Base-by-base conservation (phyloP, 2,888 invertebrate genomes). In the Polymixis lichenea region DNA sequence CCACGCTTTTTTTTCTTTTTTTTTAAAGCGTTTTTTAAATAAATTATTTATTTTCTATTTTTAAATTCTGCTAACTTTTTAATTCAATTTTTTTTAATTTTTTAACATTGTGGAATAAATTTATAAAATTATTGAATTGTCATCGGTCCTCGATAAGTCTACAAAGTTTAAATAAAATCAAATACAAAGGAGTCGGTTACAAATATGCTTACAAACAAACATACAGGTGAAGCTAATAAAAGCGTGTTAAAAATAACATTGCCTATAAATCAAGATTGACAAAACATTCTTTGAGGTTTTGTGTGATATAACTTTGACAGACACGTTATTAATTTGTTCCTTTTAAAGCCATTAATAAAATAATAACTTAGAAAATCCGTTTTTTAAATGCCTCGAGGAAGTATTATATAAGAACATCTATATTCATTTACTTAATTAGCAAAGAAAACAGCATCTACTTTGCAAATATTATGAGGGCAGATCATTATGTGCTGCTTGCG, bases 361-460 rank as follows among this genome's bases (percentile, higher is more conserved):
- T 64, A 74, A 81, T 66, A 70, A 72, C 74, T 64, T 64, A 69
- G 46, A 77, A 74, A 74, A 82, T 61, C 15, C 5, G 15, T 56
- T 43, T 46, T 6, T 49, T 53, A 53, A 65, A n/a, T 60, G 4
- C 11, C 56, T 70, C 22, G 28, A 77, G 82, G 65, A 82, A 72
- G 72, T 72, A 61, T 78, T 78, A 78, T 51, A 66, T 78, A 78
- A 82, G 60, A 3, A 67, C 15, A 77, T 82, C 9, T 32, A 82
- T 82, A 82, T 77, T 71, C 67, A 82, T 65, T 58, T 49, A 51
- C 7, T 55, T 62, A 77, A 73, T 53, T 56, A 65, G 25, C 67
- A 72, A 77, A 71, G 55, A 66, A 65, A 70, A 53, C 38, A 67
- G 58, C 19, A 62, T 66, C 56, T 56, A 22, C 28, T 74, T 77